Evolutionary conservation across 2,888 invertebrate species (phyloP).

Genomic region (Chesias legatella): DNA sequence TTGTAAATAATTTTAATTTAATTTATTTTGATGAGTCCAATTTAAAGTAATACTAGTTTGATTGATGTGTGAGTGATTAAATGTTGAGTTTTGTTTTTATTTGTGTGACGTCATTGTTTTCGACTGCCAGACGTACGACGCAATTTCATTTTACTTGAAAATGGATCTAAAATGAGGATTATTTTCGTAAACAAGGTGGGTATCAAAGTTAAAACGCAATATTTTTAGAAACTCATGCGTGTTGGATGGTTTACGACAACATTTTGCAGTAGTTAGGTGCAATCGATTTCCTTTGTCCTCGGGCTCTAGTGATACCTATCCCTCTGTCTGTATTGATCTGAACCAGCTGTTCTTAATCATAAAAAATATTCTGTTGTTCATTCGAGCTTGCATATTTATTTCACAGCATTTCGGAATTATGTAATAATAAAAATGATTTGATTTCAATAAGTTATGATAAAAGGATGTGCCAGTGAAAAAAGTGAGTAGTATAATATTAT

Average conservation of each 20-base stretch:
- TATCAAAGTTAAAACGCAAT: conserved; percentile 38
- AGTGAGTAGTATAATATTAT: too few species aligned
- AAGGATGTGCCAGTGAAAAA: too few species aligned
- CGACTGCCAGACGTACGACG: conserved; percentile 81
- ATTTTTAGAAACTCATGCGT: conserved; percentile 24
- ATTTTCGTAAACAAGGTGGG: conserved; percentile 64
- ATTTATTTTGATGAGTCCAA: conserved; percentile 52
- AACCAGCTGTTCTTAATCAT: conserved; percentile 58
- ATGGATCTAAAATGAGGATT: conserved; percentile 76
- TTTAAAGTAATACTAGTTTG: conserved; percentile 38
- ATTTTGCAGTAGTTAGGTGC: conserved; percentile 34
- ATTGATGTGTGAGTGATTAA: conserved; percentile 50
- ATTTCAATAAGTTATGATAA: too few species aligned
- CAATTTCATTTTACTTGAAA: conserved; percentile 78
- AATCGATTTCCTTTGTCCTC: conserved; percentile 80
- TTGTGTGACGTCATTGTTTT: conserved; percentile 82
- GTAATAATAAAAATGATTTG: conserved; percentile 4
- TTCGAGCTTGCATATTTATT: too few species aligned
- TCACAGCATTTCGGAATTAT: not conserved
- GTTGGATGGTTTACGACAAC: conserved; percentile 15
- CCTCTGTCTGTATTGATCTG: conserved; percentile 27
- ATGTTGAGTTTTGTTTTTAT: conserved; percentile 58
- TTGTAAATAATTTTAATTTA: conserved; percentile 63
- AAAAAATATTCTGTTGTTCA: conserved; percentile 13
- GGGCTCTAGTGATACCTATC: conserved; percentile 39